Evolutionary conservation across 2,797 vertebrate genomes (phyloP).

Genomic region (Coranthus polyacanthus): DNA sequence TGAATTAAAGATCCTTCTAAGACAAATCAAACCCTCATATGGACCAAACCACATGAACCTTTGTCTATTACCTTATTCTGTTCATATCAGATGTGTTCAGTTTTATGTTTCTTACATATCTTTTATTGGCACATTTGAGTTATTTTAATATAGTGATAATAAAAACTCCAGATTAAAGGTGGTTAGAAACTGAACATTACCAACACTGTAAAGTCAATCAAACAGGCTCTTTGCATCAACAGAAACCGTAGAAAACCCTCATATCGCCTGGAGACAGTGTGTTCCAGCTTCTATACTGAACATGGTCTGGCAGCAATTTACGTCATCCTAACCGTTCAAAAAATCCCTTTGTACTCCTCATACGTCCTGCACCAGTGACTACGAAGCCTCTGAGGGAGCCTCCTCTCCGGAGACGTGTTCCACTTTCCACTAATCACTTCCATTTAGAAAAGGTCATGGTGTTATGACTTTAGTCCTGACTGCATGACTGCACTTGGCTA

Average conservation of each 20-base stretch:
- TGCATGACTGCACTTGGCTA: conserved; percentile 25
- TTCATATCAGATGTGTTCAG: too few species aligned
- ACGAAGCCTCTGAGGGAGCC: conserved; percentile 6
- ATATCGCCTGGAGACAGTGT: conserved; percentile 2
- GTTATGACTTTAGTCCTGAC: conserved; percentile 34
- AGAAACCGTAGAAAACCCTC: neutral
- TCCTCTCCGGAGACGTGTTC: conserved; percentile 53
- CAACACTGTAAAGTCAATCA: too few species aligned
- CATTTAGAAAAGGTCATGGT: conserved; percentile 36
- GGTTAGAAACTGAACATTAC: too few species aligned
- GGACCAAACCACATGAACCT: conserved; percentile 1
- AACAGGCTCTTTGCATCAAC: too few species aligned
- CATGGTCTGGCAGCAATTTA: conserved; percentile 63
- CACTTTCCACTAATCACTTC: conserved; percentile 60
- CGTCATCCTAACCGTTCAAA: conserved; percentile 13
- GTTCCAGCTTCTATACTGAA: conserved; percentile 5
- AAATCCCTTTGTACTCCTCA: conserved; percentile 32
- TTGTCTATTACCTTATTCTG: too few species aligned
- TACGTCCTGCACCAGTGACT: conserved; percentile 21
- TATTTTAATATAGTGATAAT: too few species aligned
- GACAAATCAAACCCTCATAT: neutral
- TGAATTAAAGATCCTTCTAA: conserved; percentile 1
- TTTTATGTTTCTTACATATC: too few species aligned
- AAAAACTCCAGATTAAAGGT: too few species aligned
- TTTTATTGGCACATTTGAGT: too few species aligned